Base-by-base conservation (phyloP, 2,113 vertebrate genomes). In the Romanogobio albipinnatus region DNA sequence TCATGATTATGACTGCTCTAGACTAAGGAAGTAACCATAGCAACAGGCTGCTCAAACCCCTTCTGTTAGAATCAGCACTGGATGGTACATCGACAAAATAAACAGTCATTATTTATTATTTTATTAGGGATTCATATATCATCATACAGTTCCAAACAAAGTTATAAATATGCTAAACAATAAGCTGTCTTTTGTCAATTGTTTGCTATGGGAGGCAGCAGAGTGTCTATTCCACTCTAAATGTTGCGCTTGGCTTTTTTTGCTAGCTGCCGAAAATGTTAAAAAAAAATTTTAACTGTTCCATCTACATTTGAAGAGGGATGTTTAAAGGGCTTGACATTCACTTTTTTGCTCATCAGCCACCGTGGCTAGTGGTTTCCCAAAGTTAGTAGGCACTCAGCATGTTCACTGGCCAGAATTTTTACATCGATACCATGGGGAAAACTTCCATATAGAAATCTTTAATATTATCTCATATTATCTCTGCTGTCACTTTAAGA, bases 21-120 rank as follows among this genome's bases (percentile, higher is more conserved):
- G 70, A n/a, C 71, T 15, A 13, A 75, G 11, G n/a, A 39, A 53
- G 76, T 77, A 56, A 43, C 76, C 76, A 77, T 59, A 77, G 76
- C 51, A 77, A 77, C 76, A 43, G 45, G n/a, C 71, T 51, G 13
- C 71, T 74, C 39, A 74, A 51, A 7, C 2, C n/a, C n/a, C 47
- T 73, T 45, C 74, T 39, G 51, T 76, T 26, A 77, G 29, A 56
- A 19, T 56, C 29, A 33, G 17, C 66, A 43, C 36, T 70, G 4
- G 64, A 43, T 70, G 9, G 66, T 43, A 43, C 19, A 47, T 77
- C 29, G 53, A 56, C 51, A 56, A 56, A 76, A n/a, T 51, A 36
- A n/a, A 71, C 36, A 71, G 22, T n/a, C 39, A 6, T 45, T 22
- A 43, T 70, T 33, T 11, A 43, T 71, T 43, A 5, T 45, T 45